Evolutionary conservation across 2,797 vertebrate species (phyloP), one percentile per base, ranked within the genome.

Genomic region (Sylvia borin): DNA sequence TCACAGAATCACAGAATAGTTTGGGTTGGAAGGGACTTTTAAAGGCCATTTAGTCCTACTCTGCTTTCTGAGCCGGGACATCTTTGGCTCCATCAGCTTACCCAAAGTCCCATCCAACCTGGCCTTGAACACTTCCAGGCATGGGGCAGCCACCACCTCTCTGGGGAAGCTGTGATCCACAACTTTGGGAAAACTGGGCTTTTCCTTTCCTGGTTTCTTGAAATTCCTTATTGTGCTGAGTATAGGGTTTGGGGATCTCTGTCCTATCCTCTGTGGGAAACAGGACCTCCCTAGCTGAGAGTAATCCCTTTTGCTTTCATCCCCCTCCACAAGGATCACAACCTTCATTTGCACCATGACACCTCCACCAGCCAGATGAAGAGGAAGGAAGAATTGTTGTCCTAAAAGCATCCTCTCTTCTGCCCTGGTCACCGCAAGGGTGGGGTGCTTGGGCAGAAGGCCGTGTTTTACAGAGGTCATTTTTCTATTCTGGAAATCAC

Each of bases 221-320:
- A 4, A 47, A 43, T 32, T 79, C 71, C 11, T 7, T 29, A 0
- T 9, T 32, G 25, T 7, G 6, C 6, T 36, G n/a, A 47, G 24
- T 6, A 11, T 45, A 36, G 10, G 15, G 6, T 13, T 70, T 47
- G 11, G 21, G 21, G 9, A 10, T 45, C 31, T 32, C 11, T 88
- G 38, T 66, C 24, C 68, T n/a, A 0, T 36, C 9, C 6, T 50
- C 53, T 65, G 29, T 40, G 32, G 45, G 29, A 86, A 80, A 20
- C 20, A 64, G 40, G 11, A 64, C 1, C 11, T 67, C 48, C 10
- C 21, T 22, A 19, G 16, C 15, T 78, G 45, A 19, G 20, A 6
- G 18, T 4, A 36, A 74, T n/a, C 27, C 18, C 20, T 50, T 66
- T 62, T 55, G 25, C 70, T 80, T 71, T 85, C 42, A 13, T 12